Conservation (phyloP, 2,113 vertebrate species). For the Brachionichthys hirsutus region DNA sequence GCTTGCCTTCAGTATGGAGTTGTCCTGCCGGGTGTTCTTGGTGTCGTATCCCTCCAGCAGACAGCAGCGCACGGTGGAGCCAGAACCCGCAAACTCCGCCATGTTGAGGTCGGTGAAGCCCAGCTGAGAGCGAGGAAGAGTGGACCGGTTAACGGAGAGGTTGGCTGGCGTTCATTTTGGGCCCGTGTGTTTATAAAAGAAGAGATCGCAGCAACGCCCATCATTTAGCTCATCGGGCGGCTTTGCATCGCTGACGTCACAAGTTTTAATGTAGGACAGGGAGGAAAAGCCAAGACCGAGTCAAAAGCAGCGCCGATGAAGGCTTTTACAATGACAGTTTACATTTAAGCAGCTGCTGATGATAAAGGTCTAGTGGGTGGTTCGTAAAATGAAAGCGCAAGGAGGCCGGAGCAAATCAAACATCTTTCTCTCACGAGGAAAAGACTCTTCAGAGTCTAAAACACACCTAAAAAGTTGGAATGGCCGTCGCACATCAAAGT, state of each 20-base stretch:
- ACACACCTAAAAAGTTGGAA: too few species aligned
- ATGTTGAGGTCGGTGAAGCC: constrained; percentile 98
- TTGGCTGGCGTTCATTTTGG: constrained; percentile 3
- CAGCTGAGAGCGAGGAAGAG: constrained; percentile 75
- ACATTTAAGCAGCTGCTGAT: neutral
- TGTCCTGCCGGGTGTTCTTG: constrained; percentile 97
- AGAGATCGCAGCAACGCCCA: constrained; percentile 18
- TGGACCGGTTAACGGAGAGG: constrained; percentile 6
- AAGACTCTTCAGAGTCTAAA: too few species aligned
- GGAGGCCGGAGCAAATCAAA: neutral
- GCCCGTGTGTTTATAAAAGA: neutral
- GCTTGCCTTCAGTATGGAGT: constrained; percentile 95
- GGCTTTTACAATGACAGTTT: neutral
- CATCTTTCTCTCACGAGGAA: too few species aligned
- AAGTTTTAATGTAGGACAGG: too few species aligned
- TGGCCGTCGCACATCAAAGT: too few species aligned
- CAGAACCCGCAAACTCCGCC: constrained; percentile 96
- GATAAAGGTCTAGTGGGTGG: neutral
- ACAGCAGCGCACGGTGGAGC: constrained; percentile 93
- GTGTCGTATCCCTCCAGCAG: constrained; percentile 98
- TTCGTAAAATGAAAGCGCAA: neutral
- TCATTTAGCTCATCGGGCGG: constrained; percentile 7
- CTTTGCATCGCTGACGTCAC: neutral
- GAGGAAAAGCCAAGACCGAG: fast-evolving
- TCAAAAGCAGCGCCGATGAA: neutral